These are phyloP conservation scores for Phrynocephalus vlangalii DNA, from an alignment of 2,797 vertebrate genomes.

Conservation along the genomic window DNA sequence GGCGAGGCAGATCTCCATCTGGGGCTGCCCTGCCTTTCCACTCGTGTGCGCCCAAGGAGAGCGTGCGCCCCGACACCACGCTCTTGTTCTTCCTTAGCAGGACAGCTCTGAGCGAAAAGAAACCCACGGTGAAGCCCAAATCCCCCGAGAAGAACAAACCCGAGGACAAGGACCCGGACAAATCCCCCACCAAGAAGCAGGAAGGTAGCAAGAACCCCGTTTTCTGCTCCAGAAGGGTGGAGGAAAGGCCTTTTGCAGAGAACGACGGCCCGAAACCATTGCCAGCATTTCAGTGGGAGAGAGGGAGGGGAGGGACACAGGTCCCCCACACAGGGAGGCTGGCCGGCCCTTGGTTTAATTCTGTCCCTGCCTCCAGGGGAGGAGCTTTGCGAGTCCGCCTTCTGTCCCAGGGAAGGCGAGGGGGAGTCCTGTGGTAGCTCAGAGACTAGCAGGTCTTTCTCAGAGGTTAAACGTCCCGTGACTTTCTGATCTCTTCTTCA, in stretches of 20 bases:
- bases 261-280: not conserved
- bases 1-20: too few relatives aligned
- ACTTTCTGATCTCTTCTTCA: too few relatives aligned
- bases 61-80: not conserved
- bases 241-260: not conserved
- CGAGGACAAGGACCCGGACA: constrained; percentile 96
- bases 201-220: constrained; percentile 81
- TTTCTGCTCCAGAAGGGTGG: not conserved
- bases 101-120: constrained; percentile 97
- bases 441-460: too few relatives aligned
- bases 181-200: constrained; percentile 94
- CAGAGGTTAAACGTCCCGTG: too few relatives aligned
- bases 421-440: too few relatives aligned
- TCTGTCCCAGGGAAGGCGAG: too few relatives aligned
- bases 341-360: not conserved
- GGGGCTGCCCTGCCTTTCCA: not conserved
- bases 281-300: not conserved
- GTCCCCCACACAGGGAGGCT: too few relatives aligned
- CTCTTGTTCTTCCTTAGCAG: constrained; percentile 72
- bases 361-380: too few relatives aligned
- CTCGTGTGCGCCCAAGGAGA: too few relatives aligned
- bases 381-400: too few relatives aligned
- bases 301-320: too few relatives aligned
- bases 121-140: constrained; percentile 93
- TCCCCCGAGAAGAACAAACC: constrained; percentile 95